Evolutionary conservation across 2,888 invertebrate genomes (phyloP).

Genomic region (Epinotia nisella): DNA sequence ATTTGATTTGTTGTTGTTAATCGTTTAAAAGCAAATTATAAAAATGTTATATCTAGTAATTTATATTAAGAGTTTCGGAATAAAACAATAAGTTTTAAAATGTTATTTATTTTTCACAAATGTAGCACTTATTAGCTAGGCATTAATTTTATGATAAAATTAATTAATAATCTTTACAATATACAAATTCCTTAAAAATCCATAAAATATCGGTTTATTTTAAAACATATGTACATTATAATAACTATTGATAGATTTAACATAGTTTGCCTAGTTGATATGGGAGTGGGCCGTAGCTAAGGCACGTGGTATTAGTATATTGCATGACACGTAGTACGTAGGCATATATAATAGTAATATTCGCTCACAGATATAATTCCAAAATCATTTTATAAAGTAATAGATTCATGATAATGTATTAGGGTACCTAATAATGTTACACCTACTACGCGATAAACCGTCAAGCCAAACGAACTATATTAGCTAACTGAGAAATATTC

Average conservation of each 20-base stretch:
- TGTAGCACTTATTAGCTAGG: conserved; percentile 83
- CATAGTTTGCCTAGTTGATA: conserved; percentile 79
- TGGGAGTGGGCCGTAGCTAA: conserved; percentile 81
- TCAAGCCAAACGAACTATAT: conserved; percentile 63
- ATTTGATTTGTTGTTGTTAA: conserved; percentile 37
- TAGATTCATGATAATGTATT: conserved; percentile 63
- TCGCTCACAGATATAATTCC: conserved; percentile 49
- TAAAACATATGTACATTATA: conserved; percentile 83
- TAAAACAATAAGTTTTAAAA: conserved; percentile 75
- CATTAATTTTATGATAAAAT: conserved; percentile 84
- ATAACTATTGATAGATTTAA: conserved; percentile 80
- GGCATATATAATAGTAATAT: conserved; percentile 29
- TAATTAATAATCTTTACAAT: conserved; percentile 83
- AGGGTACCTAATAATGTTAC: conserved; percentile 58
- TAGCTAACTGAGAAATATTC: conserved; percentile 65
- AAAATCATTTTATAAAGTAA: conserved; percentile 62
- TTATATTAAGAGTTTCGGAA: conserved; percentile 54
- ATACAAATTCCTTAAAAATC: conserved; percentile 84
- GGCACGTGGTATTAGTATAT: conserved; percentile 77
- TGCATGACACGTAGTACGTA: conserved; percentile 56
- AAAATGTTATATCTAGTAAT: conserved; percentile 28
- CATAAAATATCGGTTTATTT: conserved; percentile 84
- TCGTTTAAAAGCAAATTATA: conserved; percentile 32
- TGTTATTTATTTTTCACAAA: conserved; percentile 84
- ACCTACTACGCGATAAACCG: conserved; percentile 60